These are phyloP conservation scores for Pseudomyrmex flavicornis DNA, from an alignment of 1,140 invertebrate species.

Conservation along the genomic window DNA sequence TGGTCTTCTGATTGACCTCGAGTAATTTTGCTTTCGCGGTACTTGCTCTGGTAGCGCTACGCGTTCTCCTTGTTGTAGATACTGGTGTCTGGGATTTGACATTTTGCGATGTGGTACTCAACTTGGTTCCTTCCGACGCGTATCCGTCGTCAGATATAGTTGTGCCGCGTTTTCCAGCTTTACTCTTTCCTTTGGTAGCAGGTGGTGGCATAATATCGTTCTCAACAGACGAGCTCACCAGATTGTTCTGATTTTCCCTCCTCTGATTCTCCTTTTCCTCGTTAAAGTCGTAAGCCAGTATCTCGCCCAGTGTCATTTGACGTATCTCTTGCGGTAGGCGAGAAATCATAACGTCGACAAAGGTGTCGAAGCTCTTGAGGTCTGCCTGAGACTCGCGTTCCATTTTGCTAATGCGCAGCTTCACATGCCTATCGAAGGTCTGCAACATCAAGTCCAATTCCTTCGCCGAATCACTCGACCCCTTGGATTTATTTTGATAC, in stretches of 20 bases:
- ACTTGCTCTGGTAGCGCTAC: constrained; percentile 68
- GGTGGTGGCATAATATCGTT: neutral
- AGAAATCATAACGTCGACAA: constrained; percentile 64
- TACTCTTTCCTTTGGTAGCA: constrained; percentile 18
- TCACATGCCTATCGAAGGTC: constrained; percentile 76
- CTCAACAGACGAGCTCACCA: constrained; percentile 63
- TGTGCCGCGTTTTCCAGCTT: constrained; percentile 54
- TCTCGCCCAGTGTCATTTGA: constrained; percentile 73
- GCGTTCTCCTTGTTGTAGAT: constrained; percentile 47
- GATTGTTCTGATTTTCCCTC: constrained; percentile 67
- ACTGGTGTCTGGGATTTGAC: constrained; percentile 20
- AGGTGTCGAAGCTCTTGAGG: constrained; percentile 64
- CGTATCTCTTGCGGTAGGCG: constrained; percentile 74
- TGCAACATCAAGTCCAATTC: constrained; percentile 69
- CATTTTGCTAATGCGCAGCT: constrained; percentile 68
- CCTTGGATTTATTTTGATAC: constrained; percentile 63
- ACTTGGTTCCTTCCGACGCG: constrained; percentile 65
- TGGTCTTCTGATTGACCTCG: constrained; percentile 51
- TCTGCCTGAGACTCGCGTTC: constrained; percentile 68
- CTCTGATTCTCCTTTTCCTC: constrained; percentile 52
- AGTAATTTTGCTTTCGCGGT: constrained; percentile 48
- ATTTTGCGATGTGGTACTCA: constrained; percentile 53
- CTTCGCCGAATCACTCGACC: constrained; percentile 26
- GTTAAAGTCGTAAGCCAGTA: constrained; percentile 41
- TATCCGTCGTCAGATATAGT: constrained; percentile 78